phyloP scores from a whole-genome alignment of 2,797 vertebrate genomes.

The Sebastes goodei region DNA sequence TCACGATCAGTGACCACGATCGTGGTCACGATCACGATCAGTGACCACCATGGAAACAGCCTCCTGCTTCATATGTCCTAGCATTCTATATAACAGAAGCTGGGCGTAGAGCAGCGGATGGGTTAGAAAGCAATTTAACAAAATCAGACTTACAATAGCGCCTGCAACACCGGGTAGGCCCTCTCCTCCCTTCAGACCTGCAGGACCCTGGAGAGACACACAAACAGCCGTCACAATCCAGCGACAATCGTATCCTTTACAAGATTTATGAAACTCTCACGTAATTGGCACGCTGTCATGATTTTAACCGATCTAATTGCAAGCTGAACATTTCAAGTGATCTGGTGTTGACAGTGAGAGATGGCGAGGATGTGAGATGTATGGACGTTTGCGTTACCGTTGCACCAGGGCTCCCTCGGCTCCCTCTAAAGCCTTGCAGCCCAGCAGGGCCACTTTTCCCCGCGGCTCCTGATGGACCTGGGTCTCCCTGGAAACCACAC shows the following conservation, averaged over 20 bases:
- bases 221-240: constrained; percentile 7
- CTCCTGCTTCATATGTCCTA: constrained; percentile 35
- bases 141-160: constrained; percentile 82
- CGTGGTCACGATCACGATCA: too few species aligned
- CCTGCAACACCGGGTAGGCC: constrained; percentile 87
- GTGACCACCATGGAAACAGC: constrained; percentile 75
- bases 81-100: constrained; percentile 18
- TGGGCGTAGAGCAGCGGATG: background rate
- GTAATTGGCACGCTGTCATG: background rate
- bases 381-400: constrained; percentile 75
- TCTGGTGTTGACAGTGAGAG: background rate
- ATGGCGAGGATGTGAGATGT: background rate
- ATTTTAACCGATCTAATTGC: background rate
- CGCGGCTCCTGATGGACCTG: constrained; percentile 84
- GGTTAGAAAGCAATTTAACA: constrained; percentile 7
- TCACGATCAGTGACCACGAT: constrained; percentile 59
- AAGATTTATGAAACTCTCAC: background rate
- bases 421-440: constrained; percentile 87
- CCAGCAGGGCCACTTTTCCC: constrained; percentile 91
- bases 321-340: background rate
- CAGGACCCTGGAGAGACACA: constrained; percentile 83
- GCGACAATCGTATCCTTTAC: background rate
- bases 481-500: constrained; percentile 87
- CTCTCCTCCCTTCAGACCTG: constrained; percentile 91
- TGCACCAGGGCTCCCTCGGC: constrained; percentile 85